These are phyloP conservation scores for Gisinianus flammeolus DNA, from an alignment of 2,888 invertebrate species.

Conservation along the genomic window DNA sequence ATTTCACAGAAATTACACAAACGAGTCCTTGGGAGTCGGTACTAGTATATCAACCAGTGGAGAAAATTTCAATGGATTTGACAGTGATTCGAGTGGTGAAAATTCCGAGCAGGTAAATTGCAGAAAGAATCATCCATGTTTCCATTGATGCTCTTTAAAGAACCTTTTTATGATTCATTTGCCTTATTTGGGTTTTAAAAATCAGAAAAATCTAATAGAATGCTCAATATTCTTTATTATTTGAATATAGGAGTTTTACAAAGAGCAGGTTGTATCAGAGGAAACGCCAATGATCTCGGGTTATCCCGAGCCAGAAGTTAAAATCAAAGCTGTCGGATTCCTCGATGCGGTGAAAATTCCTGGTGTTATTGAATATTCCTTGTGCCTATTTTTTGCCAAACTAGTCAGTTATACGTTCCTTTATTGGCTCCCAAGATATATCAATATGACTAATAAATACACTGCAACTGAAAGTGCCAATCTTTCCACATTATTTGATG, in stretches of 20 bases:
- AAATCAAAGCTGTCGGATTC: conserved; percentile 73
- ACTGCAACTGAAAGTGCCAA: conserved; percentile 75
- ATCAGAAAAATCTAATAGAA: background rate
- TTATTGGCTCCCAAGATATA: conserved; percentile 93
- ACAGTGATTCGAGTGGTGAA: conserved; percentile 31
- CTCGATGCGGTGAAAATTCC: conserved; percentile 81
- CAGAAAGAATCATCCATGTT: too few relatives aligned
- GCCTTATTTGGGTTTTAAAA: too few relatives aligned
- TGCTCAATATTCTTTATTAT: background rate
- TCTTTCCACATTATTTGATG: conserved; percentile 81
- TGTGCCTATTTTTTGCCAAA: conserved; percentile 94
- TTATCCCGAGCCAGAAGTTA: conserved; percentile 49
- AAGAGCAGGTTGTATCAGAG: conserved; percentile 49
- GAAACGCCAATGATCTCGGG: conserved; percentile 59
- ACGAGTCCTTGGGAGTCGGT: conserved; percentile 40
- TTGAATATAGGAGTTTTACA: conserved; percentile 16
- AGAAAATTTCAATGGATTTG: conserved; percentile 35
- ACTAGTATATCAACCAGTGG: conserved; percentile 38
- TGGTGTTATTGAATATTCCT: conserved; percentile 90
- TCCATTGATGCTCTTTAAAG: too few relatives aligned
- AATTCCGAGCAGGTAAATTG: conserved; percentile 25
- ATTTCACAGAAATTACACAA: conserved; percentile 37
- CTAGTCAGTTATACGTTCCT: conserved; percentile 96
- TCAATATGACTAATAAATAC: conserved; percentile 78
- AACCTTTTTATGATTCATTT: background rate